Percentiles rank a stretch among this genome's conserved stretches.
These are phyloP conservation scores for Porites lutea DNA, from an alignment of 64 coral and sea anemone genomes.

Conservation along the genomic window DNA sequence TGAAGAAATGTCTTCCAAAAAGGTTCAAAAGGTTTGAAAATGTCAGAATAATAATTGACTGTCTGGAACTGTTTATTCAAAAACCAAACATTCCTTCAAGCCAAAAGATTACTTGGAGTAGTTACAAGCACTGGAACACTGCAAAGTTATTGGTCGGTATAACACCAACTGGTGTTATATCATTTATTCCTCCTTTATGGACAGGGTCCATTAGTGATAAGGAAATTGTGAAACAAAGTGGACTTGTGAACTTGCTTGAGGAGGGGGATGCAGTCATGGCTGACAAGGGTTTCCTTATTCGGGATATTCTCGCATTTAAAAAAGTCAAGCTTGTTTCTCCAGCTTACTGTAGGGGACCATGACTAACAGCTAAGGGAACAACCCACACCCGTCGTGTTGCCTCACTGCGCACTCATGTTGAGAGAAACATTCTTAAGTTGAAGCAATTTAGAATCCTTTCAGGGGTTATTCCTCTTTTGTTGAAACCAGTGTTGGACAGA, in stretches of 20 bases:
- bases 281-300: conserved; percentile 81
- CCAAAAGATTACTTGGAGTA: conserved; percentile 75
- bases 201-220: conserved; percentile 74
- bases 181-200: conserved; percentile 84
- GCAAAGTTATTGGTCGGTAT: conserved; percentile 76
- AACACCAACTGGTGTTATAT: conserved; percentile 74
- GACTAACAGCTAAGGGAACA: conserved; percentile 58
- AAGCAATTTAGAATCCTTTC: conserved; percentile 80
- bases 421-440: conserved; percentile 70
- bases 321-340: conserved; percentile 78
- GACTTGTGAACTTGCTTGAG: conserved; percentile 65
- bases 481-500: conserved; percentile 76
- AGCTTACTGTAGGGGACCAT: conserved; percentile 72
- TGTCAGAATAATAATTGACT: conserved; percentile 68
- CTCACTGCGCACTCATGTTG: conserved; percentile 72
- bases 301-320: conserved; percentile 82
- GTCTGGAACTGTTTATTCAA: conserved; percentile 63
- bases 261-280: conserved; percentile 87
- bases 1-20: conserved; percentile 50
- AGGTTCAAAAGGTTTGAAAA: conserved; percentile 35
- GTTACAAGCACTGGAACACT: conserved; percentile 71
- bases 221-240: conserved; percentile 69
- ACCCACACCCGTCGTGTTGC: conserved; percentile 69
- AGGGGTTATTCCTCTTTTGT: conserved; percentile 62
- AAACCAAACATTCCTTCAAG: conserved; percentile 63